These are phyloP conservation scores for Rhinichthys klamathensis DNA, from an alignment of 2,113 vertebrate genomes.

Conservation along the genomic window DNA sequence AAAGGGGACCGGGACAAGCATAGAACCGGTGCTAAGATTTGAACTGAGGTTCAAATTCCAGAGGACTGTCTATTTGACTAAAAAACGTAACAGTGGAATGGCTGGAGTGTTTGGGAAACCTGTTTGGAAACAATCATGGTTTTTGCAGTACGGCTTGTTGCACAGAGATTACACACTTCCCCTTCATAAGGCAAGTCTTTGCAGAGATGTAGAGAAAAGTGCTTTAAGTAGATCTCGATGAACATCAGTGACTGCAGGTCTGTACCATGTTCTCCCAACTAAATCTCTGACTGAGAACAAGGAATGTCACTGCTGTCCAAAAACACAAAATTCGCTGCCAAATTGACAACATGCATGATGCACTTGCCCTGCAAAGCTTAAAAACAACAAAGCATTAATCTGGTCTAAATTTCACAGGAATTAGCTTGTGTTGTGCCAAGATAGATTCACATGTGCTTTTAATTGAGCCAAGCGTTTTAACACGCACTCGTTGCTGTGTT, in stretches of 20 bases:
- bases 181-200: background rate
- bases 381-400: constrained; percentile 42
- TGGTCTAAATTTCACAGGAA: constrained; percentile 36
- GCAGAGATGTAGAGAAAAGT: background rate
- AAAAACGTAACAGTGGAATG: background rate
- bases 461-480: background rate
- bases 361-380: constrained; percentile 8
- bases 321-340: constrained; percentile 23
- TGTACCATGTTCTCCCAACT: background rate
- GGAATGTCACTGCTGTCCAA: constrained; percentile 3
- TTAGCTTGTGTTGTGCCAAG: constrained; percentile 28
- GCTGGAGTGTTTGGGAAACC: background rate
- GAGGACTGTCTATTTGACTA: background rate
- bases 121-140: background rate
- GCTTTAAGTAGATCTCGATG: background rate
- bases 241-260: background rate
- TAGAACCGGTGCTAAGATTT: too few species aligned
- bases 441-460: constrained; percentile 37
- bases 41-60: too few species aligned
- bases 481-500: constrained; percentile 7
- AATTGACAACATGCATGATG: constrained; percentile 18
- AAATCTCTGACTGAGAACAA: constrained; percentile 14
- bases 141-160: background rate
- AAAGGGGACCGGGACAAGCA: too few species aligned
- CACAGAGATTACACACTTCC: background rate